A percentile compares a stretch with the other conserved stretches of the same genome.
Conservation (phyloP, 2,888 invertebrate genomes). For the Periphyllus acericola region DNA sequence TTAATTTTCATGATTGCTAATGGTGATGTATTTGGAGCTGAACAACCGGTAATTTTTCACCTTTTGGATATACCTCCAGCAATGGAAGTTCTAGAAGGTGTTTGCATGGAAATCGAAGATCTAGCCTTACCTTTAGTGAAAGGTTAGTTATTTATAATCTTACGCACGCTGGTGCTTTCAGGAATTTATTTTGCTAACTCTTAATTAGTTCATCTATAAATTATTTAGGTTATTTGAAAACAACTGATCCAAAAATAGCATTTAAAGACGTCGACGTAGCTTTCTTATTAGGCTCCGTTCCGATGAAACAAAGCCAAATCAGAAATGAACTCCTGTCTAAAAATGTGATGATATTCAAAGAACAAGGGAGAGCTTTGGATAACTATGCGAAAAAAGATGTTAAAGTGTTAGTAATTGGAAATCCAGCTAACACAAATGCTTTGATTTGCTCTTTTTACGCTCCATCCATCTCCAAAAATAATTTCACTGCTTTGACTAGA, state of each 20-base stretch:
- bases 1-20: conserved; percentile 93
- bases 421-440: conserved; percentile 99
- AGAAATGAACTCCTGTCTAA: conserved; percentile 96
- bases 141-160: conserved; percentile 68
- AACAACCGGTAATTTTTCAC: conserved; percentile 87
- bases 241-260: conserved; percentile 88
- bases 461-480: conserved; percentile 93
- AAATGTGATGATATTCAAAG: conserved; percentile 98
- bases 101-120: conserved; percentile 96
- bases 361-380: conserved; percentile 93
- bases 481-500: conserved; percentile 98
- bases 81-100: conserved; percentile 95
- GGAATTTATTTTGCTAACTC: background rate
- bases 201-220: too few relatives aligned
- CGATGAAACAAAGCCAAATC: conserved; percentile 97
- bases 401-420: conserved; percentile 96
- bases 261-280: conserved; percentile 96
- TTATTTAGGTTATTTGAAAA: conserved; percentile 79
- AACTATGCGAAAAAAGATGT: conserved; percentile 90
- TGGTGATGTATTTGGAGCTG: conserved; percentile 92
- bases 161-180: too few relatives aligned
- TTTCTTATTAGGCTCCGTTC: conserved; percentile 98
- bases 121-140: conserved; percentile 90
- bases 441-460: conserved; percentile 94
- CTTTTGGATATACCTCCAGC: conserved; percentile 95